Conservation (phyloP, 2,113 vertebrate species). For the Lichenostomus cassidix region DNA sequence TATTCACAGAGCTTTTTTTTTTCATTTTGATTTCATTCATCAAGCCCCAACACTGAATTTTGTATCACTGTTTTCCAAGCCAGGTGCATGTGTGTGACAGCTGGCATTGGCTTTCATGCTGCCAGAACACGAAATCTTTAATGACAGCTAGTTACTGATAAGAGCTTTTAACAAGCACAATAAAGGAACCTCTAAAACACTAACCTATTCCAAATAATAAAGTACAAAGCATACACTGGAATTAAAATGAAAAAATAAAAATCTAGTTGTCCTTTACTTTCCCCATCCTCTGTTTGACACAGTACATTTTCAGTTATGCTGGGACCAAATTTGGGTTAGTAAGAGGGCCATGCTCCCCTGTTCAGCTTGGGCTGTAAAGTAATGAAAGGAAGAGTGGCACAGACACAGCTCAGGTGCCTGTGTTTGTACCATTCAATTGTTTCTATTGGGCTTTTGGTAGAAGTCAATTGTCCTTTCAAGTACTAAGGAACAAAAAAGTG, state of each 20-base stretch:
- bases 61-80: not conserved
- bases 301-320: not conserved
- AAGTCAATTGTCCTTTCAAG: not conserved
- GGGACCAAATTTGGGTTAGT: not conserved
- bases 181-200: not conserved
- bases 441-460: not conserved
- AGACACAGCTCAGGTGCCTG: not conserved
- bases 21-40: not conserved
- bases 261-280: not conserved
- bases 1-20: not conserved
- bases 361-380: not conserved
- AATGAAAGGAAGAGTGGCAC: not conserved
- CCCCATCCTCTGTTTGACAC: not conserved
- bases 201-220: not conserved
- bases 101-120: not conserved
- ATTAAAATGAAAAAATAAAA: not conserved
- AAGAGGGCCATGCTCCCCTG: not conserved
- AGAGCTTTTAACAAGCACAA: not conserved
- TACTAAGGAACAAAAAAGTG: not conserved
- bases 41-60: not conserved
- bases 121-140: not conserved
- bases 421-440: not conserved
- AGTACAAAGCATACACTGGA: not conserved
- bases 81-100: not conserved
- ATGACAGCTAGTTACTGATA: not conserved